Percentiles rank a stretch among this genome's conserved stretches.
These are phyloP conservation scores for Nysson spinosus DNA, from an alignment of 2,888 invertebrate genomes.

Conservation along the genomic window DNA sequence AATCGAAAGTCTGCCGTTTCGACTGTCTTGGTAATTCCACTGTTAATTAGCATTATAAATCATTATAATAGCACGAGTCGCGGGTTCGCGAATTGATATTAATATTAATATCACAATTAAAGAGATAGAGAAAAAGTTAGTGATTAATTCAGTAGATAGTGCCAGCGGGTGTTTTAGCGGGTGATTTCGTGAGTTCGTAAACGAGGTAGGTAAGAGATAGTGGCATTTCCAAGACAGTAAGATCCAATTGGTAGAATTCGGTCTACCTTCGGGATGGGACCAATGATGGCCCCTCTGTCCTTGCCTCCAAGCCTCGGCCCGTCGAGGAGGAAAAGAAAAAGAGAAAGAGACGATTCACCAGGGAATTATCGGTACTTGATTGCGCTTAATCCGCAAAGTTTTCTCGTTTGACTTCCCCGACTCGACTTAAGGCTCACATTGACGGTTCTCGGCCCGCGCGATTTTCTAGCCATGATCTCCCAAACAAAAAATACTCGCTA, in stretches of 20 bases:
- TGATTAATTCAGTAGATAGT: conserved; percentile 63
- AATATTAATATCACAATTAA: conserved; percentile 43
- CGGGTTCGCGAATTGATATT: conserved; percentile 47
- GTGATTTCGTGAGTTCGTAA: conserved; percentile 29
- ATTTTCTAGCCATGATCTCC: conserved; percentile 34
- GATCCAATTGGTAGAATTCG: conserved; percentile 44
- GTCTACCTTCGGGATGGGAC: conserved; percentile 37
- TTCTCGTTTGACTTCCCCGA: conserved; percentile 57
- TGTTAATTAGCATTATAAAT: no score
- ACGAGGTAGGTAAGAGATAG: conserved; percentile 30
- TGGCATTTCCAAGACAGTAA: conserved; percentile 9
- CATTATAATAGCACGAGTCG: no score
- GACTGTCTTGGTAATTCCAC: no score
- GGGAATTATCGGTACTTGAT: conserved; percentile 64
- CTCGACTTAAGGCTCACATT: conserved; percentile 30
- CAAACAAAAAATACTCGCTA: conserved; percentile 47
- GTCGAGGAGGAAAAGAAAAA: neutral
- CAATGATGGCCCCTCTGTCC: conserved; percentile 13
- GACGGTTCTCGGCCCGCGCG: conserved; percentile 19
- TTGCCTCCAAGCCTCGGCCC: neutral
- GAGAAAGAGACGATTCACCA: conserved; percentile 42
- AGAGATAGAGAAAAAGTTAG: conserved; percentile 41
- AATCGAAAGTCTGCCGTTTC: no score
- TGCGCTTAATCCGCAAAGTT: conserved; percentile 63
- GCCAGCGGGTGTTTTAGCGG: conserved; percentile 27